Evolutionary conservation across 2,113 vertebrate species (phyloP), one percentile per base, ranked within the genome.

Genomic region (Cyanoliseus patagonus): DNA sequence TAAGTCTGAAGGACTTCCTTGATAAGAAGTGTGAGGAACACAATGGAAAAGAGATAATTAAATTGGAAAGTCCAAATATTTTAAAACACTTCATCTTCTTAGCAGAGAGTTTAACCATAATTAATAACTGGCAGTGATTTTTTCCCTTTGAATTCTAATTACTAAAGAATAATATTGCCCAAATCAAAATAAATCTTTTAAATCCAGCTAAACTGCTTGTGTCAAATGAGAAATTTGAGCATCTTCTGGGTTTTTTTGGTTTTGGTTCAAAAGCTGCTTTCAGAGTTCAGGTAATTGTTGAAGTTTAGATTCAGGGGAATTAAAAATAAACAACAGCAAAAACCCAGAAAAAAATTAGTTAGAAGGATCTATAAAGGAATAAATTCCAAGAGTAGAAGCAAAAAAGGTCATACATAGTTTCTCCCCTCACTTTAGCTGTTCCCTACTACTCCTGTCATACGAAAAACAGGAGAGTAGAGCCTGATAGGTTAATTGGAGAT

Each of bases 11-110:
- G 46, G 41, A 47, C 25, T 51, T 90, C 62, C 47, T 78, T 44
- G 51, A 78, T 64, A 15, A 86, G 51, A 88, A 83, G 73, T 88
- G 80, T 55, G 86, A 95, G 64, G 68, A 94, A 90, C 75, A 94
- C 33, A 93, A 75, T 18, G 24, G 17, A 88, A 53, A 95, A 90
- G 31, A 81, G n/a, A 52, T 49, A 63, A 86, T 77, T 63, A 95
- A 93, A 90, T 3, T 7, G 31, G 39, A 81, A 92, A 51, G 7
- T 22, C 7, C 25, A 59, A 91, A 41, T 49, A 62, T 35, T 90
- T 79, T 8, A 49, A 90, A 85, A 33, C 7, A 57, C 33, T 59
- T 75, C 37, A 20, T 67, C 49, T 64, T 62, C 64, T 57, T 31
- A 82, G 18, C 27, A 88, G 37, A 76, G 47, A 83, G 23, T 86